Base-by-base conservation (phyloP, 2,888 invertebrate species). In the Andrena bicolor region DNA sequence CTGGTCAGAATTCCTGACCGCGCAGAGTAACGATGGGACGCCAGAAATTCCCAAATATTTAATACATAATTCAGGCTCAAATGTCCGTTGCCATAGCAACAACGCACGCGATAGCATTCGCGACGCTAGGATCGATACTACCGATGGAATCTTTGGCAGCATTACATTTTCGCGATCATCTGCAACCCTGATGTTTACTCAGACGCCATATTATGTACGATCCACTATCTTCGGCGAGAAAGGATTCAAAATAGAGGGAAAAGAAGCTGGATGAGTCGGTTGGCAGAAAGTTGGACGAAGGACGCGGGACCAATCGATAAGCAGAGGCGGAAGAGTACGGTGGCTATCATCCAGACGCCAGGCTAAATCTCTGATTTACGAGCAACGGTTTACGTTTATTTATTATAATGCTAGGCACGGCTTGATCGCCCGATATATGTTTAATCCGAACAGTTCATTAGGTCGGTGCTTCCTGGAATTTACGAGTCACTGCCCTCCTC, bases 341-440 rank as follows among this genome's bases (percentile, higher is more conserved):
- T 70, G 84, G 69, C 80, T 79, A 83, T 79, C 83, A 83, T 83
- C 83, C 73, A 69, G 51, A 66, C 69, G 30, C 41, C 80, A 70
- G 41, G 41, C 69, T 76, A 79, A 80, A 73, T 79, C 75, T 56
- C 10, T 69, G 76, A 83, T 84, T 84, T 83, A 83, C 49, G 63
- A 28, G 10, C n/a, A 1, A 1, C 26, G 48, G 65, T 63, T 53
- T 23, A 58, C 64, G 60, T 49, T 61, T 75, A 82, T 82, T 70
- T 78, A 83, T 78, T 78, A 73, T 61, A 73, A 68, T 16, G 8
- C 58, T 3, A 30, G 26, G 4, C 13, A 35, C 30, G 20, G n/a
- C 5, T 3, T 48, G 68, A 48, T 41, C 35, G 7, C 4, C 10
- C 26, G 35, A 30, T 51, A 30, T 51, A 7, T 35, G 48, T 66